Base-by-base conservation (phyloP, 2,113 vertebrate genomes). In the Pseudopipra pipra region DNA sequence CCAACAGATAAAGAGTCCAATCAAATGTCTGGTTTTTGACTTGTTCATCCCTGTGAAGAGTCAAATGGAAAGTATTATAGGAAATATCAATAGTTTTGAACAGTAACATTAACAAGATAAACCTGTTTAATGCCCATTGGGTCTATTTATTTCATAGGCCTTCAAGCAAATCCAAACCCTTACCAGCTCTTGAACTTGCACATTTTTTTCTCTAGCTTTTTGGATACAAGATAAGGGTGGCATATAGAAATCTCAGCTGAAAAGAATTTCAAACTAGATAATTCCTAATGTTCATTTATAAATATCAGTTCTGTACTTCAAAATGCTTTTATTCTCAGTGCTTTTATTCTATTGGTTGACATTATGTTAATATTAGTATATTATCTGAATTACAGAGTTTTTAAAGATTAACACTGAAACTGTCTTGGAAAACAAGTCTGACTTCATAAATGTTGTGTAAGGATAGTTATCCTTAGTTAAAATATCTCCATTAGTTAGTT, bases 381-480 rank as follows among this genome's bases (percentile, higher is more conserved):
- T 86, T 67, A 56, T 54, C 72, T 0, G 0, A 86, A 55, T 81
- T 81, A 77, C 21, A 72, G 43, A 39, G 27, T 20, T 90, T 88
- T 94, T 95, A 95, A 93, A 96, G 63, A 92, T 96, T 95, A 97
- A 93, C 86, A 52, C 17, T 39, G 83, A 86, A 93, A 95, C 63
- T 70, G 28, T 80, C 79, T 89, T 70, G 55, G 76, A 88, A 94
- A 95, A 73, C 63, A 93, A 95, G 79, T 55, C 59, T 88, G 67
- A 51, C 79, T 80, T 94, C 43, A 80, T 54, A 70, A 76, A 73
- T 92, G 37, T 85, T 71, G 37, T 83, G 66, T 87, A 71, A 91
- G 39, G 33, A 85, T 71, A 91, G 70, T 44, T 89, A 87, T 85
- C 30, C 8, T n/a, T n/a, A n/a, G n/a, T n/a, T 87, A 65, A 87